Conservation (phyloP, 30 jellyfish, hydroid and myxozoan species). For the Hydractinia echinata region DNA sequence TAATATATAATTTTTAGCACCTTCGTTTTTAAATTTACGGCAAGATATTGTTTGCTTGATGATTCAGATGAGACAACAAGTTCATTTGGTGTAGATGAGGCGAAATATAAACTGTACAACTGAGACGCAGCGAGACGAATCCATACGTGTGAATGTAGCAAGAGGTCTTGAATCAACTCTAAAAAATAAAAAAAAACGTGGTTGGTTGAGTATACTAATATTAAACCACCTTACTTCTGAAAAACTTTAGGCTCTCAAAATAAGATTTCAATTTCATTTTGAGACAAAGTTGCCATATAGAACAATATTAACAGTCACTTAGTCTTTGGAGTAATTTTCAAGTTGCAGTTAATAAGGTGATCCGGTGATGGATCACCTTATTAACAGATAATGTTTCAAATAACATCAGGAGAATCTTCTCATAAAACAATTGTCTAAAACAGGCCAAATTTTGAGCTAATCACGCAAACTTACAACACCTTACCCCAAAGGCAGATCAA, state of each 20-base stretch:
- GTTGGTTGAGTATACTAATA: not conserved
- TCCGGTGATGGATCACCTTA: no score
- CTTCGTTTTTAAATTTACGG: slow-evolving; percentile 30
- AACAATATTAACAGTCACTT: no score
- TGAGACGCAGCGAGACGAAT: slow-evolving; percentile 79
- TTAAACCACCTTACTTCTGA: no score
- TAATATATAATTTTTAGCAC: not conserved
- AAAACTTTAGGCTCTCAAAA: no score
- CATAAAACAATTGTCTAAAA: no score
- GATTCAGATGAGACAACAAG: slow-evolving; percentile 31
- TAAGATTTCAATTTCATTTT: no score
- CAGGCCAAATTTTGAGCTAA: no score
- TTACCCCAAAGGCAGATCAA: slow-evolving; percentile 12
- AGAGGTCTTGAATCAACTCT: slow-evolving; percentile 49
- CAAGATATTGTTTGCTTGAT: slow-evolving; percentile 22
- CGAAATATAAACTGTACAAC: slow-evolving; percentile 50
- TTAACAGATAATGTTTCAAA: no score
- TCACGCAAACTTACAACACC: not conserved
- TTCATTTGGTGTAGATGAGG: slow-evolving; percentile 56
- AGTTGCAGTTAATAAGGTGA: no score
- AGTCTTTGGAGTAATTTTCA: no score
- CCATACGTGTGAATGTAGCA: slow-evolving; percentile 89
- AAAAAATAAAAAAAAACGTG: not conserved
- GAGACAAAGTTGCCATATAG: no score
- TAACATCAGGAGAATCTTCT: no score